Evolutionary conservation across 2,113 vertebrate species (phyloP).

Genomic region (Myotis davidii): DNA sequence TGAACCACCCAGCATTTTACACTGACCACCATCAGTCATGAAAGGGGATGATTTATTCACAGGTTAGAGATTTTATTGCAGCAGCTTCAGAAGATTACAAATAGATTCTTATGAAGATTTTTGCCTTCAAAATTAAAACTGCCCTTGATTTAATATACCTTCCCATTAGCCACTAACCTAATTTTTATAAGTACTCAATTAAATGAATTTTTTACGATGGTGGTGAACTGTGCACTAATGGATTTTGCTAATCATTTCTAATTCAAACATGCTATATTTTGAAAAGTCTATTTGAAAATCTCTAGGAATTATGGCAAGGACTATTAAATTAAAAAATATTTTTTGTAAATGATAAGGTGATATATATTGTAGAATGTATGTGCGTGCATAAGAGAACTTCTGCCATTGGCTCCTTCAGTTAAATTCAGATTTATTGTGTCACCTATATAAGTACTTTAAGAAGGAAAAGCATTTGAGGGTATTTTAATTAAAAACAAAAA

Average conservation of each 20-base stretch:
- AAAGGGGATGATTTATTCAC: not conserved
- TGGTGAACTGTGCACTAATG: not conserved
- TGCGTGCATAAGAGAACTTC: not conserved
- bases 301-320: not conserved
- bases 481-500: slow-evolving; percentile 1
- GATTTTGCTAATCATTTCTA: slow-evolving; percentile 45
- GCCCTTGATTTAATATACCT: not conserved
- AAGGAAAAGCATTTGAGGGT: not conserved
- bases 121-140: slow-evolving; percentile 53
- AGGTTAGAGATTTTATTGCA: not conserved
- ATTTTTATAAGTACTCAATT: not conserved
- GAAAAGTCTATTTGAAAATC: not conserved
- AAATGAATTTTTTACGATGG: not conserved
- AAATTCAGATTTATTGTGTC: not conserved
- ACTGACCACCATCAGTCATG: accelerated
- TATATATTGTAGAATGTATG: not conserved
- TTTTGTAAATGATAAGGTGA: not conserved
- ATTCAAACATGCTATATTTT: slow-evolving; percentile 1
- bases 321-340: not conserved
- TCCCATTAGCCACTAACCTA: not conserved
- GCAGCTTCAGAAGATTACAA: not conserved
- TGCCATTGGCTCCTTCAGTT: not conserved
- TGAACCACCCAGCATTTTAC: not conserved
- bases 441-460: not conserved
- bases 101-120: not conserved